Evolutionary conservation across 1,140 invertebrate species (phyloP).

Genomic region (Diabrotica undecimpunctata): DNA sequence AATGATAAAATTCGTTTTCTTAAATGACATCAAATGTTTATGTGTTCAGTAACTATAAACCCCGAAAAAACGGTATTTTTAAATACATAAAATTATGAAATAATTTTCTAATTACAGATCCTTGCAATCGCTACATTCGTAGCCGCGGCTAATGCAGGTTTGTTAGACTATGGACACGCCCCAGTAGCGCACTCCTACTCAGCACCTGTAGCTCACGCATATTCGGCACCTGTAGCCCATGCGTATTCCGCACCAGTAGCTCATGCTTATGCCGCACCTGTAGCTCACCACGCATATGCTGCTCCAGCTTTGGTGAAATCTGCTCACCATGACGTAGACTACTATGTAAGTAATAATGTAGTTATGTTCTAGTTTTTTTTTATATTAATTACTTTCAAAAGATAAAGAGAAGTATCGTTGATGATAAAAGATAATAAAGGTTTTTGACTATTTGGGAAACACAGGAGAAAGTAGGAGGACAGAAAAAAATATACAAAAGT

Average conservation of each 20-base stretch:
- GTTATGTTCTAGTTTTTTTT: too few species aligned
- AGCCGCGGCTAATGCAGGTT: slow-evolving; percentile 30
- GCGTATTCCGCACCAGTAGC: slow-evolving; percentile 10
- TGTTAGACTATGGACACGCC: slow-evolving; percentile 12
- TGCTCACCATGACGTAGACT: slow-evolving; percentile 3
- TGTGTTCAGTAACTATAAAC: too few species aligned
- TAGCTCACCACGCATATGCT: not conserved
- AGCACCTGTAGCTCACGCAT: not conserved
- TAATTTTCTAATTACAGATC: slow-evolving; percentile 22
- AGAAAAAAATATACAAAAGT: too few species aligned
- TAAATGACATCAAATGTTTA: too few species aligned
- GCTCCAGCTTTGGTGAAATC: not conserved
- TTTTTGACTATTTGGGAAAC: too few species aligned
- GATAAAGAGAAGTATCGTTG: too few species aligned
- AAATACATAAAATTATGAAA: too few species aligned
- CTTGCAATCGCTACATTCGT: slow-evolving; percentile 27
- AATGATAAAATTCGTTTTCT: too few species aligned
- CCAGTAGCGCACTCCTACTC: not conserved
- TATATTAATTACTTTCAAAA: too few species aligned
- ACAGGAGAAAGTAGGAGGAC: too few species aligned
- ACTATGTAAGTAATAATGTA: not conserved
- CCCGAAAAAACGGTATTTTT: too few species aligned
- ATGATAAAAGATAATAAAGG: too few species aligned
- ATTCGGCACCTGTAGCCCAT: slow-evolving; percentile 8
- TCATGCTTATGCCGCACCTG: not conserved